These are phyloP conservation scores for Xerus rutilus DNA, from an alignment of 2,797 vertebrate genomes.

Conservation along the genomic window DNA sequence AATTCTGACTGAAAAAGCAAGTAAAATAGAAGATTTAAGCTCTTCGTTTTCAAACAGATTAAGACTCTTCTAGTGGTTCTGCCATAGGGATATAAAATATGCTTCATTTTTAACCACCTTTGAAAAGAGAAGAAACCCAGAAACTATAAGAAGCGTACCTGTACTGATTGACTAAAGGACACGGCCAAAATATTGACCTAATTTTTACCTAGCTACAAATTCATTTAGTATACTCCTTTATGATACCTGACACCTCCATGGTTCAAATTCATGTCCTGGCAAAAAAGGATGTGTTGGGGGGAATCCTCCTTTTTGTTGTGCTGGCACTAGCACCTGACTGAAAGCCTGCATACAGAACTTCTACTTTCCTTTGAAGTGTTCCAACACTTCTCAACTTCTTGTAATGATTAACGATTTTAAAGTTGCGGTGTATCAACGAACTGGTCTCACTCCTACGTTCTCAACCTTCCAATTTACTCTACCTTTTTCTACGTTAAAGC, in stretches of 20 bases:
- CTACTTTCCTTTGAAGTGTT: conserved; percentile 5
- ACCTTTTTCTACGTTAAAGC: not conserved
- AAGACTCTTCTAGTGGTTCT: conserved; percentile 14
- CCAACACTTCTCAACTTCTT: not conserved
- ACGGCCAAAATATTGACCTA: not conserved
- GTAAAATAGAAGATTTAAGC: conserved; percentile 10
- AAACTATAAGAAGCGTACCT: not conserved
- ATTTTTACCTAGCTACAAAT: not conserved
- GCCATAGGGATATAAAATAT: not conserved
- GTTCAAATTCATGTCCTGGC: not conserved
- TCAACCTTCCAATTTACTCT: not conserved
- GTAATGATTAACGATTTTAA: conserved; percentile 35
- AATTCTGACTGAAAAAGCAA: conserved; percentile 46
- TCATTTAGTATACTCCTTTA: not conserved
- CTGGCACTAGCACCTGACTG: not conserved
- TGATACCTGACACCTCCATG: not conserved
- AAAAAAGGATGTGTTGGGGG: not conserved
- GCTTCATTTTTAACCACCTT: conserved; percentile 23
- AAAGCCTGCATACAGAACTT: not conserved
- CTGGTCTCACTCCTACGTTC: not conserved
- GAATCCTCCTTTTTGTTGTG: not conserved
- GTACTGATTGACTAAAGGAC: not conserved
- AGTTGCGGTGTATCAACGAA: not conserved
- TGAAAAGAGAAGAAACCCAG: conserved; percentile 22
- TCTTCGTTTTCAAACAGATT: conserved; percentile 39